Conservation (phyloP, 64 coral and sea anemone species). For the Stichodactyla mertensii region DNA sequence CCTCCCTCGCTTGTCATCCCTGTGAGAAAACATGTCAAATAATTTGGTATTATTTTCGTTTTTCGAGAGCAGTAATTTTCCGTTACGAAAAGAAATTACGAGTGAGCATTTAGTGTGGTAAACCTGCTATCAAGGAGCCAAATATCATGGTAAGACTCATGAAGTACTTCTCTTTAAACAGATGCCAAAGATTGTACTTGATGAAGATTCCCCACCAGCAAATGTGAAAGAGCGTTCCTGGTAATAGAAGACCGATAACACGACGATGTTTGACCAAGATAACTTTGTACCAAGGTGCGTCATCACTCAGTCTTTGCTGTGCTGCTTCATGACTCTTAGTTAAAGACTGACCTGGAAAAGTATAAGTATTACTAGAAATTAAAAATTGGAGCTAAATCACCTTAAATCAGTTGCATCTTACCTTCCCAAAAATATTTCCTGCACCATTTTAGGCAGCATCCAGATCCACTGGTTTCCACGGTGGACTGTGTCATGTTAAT, state of each 20-base stretch:
- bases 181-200: conserved; percentile 51
- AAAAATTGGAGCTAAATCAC: too few relatives aligned
- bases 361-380: too few relatives aligned
- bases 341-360: conserved; percentile 48
- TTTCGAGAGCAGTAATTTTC: too few relatives aligned
- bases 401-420: too few relatives aligned
- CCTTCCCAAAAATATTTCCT: too few relatives aligned
- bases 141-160: conserved; percentile 92
- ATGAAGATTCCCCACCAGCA: conserved; percentile 76
- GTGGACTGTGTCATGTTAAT: too few relatives aligned
- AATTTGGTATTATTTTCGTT: too few relatives aligned
- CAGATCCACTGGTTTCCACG: too few relatives aligned
- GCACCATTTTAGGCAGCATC: too few relatives aligned
- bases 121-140: conserved; percentile 90
- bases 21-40: neutral
- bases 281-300: conserved; percentile 60
- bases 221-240: conserved; percentile 54
- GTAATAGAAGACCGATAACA: conserved; percentile 59
- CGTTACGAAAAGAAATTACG: too few relatives aligned
- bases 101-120: neutral
- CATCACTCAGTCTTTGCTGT: conserved; percentile 22
- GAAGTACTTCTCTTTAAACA: conserved; percentile 73
- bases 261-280: conserved; percentile 62
- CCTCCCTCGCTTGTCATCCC: conserved; percentile 94
- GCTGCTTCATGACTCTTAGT: conserved; percentile 51